Evolutionary conservation across 2,888 invertebrate genomes (phyloP).

Genomic region (Netelia melanura): DNA sequence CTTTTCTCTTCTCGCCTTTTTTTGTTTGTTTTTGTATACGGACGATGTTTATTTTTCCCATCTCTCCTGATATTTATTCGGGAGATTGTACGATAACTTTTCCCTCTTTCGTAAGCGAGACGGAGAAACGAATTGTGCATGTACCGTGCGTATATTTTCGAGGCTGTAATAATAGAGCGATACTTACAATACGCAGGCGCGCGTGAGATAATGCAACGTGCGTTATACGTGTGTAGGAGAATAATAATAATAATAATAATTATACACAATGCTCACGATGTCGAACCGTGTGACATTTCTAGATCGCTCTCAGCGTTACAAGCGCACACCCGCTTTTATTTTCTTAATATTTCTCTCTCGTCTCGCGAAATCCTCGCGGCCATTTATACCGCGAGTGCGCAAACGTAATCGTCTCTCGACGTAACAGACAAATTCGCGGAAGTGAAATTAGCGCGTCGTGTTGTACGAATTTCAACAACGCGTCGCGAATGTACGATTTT

Average conservation of each 20-base stretch:
- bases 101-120: not conserved
- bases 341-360: not conserved
- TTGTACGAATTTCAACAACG: too few species aligned
- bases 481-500: too few species aligned
- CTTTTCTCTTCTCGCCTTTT: not conserved
- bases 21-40: not conserved
- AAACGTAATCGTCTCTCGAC: not conserved
- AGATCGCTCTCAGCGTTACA: not conserved
- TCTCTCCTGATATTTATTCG: not conserved
- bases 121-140: not conserved
- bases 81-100: not conserved
- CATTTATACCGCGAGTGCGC: not conserved
- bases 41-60: not conserved
- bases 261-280: constrained; percentile 2
- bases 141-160: not conserved
- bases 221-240: not conserved
- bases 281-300: constrained; percentile 21
- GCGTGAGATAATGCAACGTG: too few species aligned
- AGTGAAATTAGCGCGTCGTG: not conserved
- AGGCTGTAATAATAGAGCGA: not conserved
- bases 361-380: not conserved
- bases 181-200: not conserved
- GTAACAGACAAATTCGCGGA: not conserved
- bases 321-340: not conserved
- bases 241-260: not conserved